Evolutionary conservation across 2,888 invertebrate genomes (phyloP), one percentile per base, ranked within the genome.

Genomic region (Drosophila mercatorum): DNA sequence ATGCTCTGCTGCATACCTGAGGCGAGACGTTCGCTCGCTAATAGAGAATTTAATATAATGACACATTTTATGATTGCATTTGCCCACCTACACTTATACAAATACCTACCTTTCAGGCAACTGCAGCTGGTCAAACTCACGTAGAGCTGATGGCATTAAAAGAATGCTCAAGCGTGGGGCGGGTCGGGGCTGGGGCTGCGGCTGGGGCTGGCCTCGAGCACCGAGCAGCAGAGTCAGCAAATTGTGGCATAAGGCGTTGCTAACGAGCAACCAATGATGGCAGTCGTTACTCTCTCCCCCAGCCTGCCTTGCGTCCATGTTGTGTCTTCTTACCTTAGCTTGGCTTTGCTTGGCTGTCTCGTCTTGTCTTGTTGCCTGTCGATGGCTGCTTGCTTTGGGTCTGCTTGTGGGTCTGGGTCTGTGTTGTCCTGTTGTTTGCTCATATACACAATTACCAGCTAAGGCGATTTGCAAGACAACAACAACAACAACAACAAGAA

Each of bases 51-150:
- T 80, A 74, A 80, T 86, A 80, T 88, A 88, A 86, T 82, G 85
- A 77, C 77, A 84, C 75, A 80, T 89, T 87, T 89, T 80, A 88
- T 88, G 87, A 81, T 88, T 89, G 87, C 89, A 89, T 89, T 87
- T 86, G 72, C 63, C 67, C 66, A 59, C 60, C 38, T 31, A 10
- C 8, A 10, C 43, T 12, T 2, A 44, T 22, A 44, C 22, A 44
- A 2, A 44, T 14, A 22, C 22, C 22, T 1, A 22, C 22, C 1
- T 1, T 2, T 6, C 10, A 17, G 7, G 40, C 22, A 5, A 49
- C 6, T 86, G 88, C 89, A 84, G 83, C 82, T 86, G 86, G 84
- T 89, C 86, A 86, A 71, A 65, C 75, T 78, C 77, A 78, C 77
- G 78, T 74, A 44, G 57, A 61, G 65, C 61, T 71, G 77, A 66